Evolutionary conservation across 37 sponge, comb jelly and placozoan genomes (phyloP).

Genomic region (Oscarella lobularis): DNA sequence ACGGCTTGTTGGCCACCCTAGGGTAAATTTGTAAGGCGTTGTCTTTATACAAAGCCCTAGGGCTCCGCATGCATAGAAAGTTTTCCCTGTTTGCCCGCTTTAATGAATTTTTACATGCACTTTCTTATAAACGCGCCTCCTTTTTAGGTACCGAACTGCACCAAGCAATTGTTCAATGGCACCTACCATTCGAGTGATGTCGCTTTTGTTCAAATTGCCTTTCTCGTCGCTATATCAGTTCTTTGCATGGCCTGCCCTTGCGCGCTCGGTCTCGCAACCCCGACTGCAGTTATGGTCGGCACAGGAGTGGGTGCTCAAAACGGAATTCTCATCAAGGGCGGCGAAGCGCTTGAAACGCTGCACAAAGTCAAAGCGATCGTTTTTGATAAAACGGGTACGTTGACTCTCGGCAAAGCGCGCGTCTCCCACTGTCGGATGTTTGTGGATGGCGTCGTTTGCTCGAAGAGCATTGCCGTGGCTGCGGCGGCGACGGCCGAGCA

Average conservation of each 20-base stretch:
- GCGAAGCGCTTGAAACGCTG: constrained; percentile 8
- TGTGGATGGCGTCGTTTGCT: constrained; percentile 28
- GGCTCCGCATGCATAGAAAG: too few relatives aligned
- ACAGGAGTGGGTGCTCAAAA: constrained; percentile 17
- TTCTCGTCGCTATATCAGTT: background rate
- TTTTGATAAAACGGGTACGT: constrained; percentile 30
- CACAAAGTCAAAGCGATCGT: constrained; percentile 13
- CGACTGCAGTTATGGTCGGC: constrained; percentile 20
- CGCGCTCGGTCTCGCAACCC: constrained; percentile 17
- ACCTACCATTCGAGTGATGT: too few relatives aligned
- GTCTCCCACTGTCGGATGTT: constrained; percentile 14
- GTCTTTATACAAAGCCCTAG: too few relatives aligned
- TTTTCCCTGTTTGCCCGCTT: too few relatives aligned
- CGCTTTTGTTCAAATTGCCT: background rate
- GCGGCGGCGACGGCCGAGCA: constrained; percentile 78
- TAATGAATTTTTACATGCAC: too few relatives aligned
- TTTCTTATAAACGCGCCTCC: too few relatives aligned
- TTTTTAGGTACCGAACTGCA: too few relatives aligned
- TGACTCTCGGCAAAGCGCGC: constrained; percentile 11
- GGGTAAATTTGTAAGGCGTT: too few relatives aligned
- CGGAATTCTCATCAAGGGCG: constrained; percentile 15
- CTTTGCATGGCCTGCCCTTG: constrained; percentile 14
- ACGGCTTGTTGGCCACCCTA: too few relatives aligned
- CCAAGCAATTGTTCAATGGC: too few relatives aligned
- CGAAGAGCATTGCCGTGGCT: constrained; percentile 38